Percentiles rank a stretch among this genome's conserved stretches.
Conservation (phyloP, 2,113 vertebrate genomes). For the Serilophus lunatus region DNA sequence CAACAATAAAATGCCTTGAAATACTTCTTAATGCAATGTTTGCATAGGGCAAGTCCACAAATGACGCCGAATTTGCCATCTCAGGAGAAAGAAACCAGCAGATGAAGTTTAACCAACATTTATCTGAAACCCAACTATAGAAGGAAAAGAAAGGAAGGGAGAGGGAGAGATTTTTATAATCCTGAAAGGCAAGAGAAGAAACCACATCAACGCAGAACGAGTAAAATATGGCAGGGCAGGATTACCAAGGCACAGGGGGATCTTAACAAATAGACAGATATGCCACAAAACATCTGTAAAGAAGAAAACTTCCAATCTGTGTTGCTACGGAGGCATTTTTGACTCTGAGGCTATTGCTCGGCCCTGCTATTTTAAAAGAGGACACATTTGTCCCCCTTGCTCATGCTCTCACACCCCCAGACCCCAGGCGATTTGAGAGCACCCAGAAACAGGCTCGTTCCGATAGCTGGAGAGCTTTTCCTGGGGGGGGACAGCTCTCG, state of each 20-base stretch:
- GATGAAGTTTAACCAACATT: constrained; percentile 34
- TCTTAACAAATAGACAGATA: not conserved
- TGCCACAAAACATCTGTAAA: not conserved
- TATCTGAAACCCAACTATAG: not conserved
- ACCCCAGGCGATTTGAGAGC: not conserved
- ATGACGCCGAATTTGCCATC: constrained; percentile 30
- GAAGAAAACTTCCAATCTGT: not conserved
- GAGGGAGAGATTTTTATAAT: constrained; percentile 8
- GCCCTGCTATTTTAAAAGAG: not conserved
- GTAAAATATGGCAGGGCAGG: not conserved
- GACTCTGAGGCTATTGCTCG: not conserved
- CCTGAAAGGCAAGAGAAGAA: constrained; percentile 7
- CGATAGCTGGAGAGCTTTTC: not conserved
- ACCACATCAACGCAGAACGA: not conserved
- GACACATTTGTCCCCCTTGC: not conserved
- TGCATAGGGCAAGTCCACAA: not conserved
- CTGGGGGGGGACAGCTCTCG: not conserved
- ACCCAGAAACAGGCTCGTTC: not conserved
- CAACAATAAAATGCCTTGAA: not conserved
- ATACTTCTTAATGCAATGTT: constrained; percentile 6
- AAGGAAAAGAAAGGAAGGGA: not conserved
- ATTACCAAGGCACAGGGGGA: not conserved
- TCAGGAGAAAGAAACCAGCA: not conserved
- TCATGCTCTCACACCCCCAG: not conserved
- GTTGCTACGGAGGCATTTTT: not conserved